These are phyloP conservation scores for Clusia tigrina DNA, from an alignment of 2,888 invertebrate species.

Conservation along the genomic window DNA sequence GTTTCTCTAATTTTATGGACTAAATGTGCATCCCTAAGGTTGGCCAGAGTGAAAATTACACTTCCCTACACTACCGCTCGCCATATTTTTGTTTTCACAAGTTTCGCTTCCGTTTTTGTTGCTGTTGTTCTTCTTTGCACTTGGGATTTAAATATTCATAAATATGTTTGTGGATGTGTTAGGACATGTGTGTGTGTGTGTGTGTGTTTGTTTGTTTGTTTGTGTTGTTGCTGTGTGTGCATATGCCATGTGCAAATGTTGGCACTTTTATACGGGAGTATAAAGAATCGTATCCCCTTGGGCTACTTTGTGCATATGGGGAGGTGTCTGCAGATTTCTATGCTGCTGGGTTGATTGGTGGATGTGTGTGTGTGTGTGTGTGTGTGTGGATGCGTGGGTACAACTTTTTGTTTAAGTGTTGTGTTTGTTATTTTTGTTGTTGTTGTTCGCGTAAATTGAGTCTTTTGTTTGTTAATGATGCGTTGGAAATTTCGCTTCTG, in stretches of 20 bases:
- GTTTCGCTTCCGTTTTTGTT: not conserved
- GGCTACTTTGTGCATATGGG: not conserved
- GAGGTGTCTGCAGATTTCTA: too few species aligned
- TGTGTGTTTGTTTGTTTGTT: not conserved
- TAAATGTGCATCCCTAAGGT: too few species aligned
- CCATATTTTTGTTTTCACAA: too few species aligned
- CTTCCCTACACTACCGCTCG: too few species aligned
- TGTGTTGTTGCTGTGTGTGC: too few species aligned
- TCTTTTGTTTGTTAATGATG: slow-evolving; percentile 2
- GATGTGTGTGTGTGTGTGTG: not conserved
- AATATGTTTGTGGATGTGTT: too few species aligned
- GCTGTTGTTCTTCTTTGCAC: not conserved
- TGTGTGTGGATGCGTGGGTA: not conserved
- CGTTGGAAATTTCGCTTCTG: not conserved
- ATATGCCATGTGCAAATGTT: slow-evolving; percentile 1
- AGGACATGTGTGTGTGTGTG: not conserved
- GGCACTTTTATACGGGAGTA: not conserved
- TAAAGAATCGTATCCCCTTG: not conserved
- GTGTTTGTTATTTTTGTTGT: not conserved
- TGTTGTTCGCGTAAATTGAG: slow-evolving; percentile 5
- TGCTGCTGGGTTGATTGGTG: not conserved
- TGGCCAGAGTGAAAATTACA: too few species aligned
- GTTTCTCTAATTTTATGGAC: too few species aligned
- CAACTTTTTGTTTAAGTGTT: not conserved
- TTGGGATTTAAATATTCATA: slow-evolving; percentile 8